These are phyloP conservation scores for Drosophila borealis DNA, from an alignment of 2,888 invertebrate species.

Conservation along the genomic window DNA sequence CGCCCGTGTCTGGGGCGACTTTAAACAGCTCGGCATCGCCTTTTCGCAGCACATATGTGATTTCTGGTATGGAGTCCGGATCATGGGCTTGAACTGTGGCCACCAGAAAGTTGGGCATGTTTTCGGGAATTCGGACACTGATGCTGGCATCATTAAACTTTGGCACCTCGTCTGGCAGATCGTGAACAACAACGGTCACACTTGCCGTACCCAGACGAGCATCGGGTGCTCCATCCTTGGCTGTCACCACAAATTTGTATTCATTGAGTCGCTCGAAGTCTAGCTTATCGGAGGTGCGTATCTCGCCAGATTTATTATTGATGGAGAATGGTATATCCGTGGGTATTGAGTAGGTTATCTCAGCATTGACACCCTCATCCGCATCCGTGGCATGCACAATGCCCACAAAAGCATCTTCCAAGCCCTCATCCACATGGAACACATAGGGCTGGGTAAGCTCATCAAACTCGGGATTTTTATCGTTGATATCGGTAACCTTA, in stretches of 20 bases:
- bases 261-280: slow-evolving; percentile 94
- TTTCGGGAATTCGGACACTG: slow-evolving; percentile 93
- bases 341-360: slow-evolving; percentile 92
- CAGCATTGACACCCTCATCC: slow-evolving; percentile 94
- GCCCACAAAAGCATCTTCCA: slow-evolving; percentile 88
- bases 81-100: slow-evolving; percentile 94
- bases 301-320: slow-evolving; percentile 92
- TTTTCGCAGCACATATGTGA: slow-evolving; percentile 93
- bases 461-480: slow-evolving; percentile 96
- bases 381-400: slow-evolving; percentile 93
- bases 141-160: slow-evolving; percentile 90
- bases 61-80: slow-evolving; percentile 91
- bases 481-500: slow-evolving; percentile 95
- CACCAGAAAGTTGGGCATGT: slow-evolving; percentile 91
- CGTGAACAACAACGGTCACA: slow-evolving; percentile 92
- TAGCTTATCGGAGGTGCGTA: slow-evolving; percentile 89
- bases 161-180: slow-evolving; percentile 92
- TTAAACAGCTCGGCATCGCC: slow-evolving; percentile 93
- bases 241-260: slow-evolving; percentile 92
- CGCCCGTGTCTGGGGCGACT: slow-evolving; percentile 92
- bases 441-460: slow-evolving; percentile 89
- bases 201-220: slow-evolving; percentile 94
- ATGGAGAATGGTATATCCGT: slow-evolving; percentile 91
- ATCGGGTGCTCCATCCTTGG: slow-evolving; percentile 94
- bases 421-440: slow-evolving; percentile 92